phyloP scores from a whole-genome alignment of 2,888 invertebrate species.

The Protophormia terraenovae region DNA sequence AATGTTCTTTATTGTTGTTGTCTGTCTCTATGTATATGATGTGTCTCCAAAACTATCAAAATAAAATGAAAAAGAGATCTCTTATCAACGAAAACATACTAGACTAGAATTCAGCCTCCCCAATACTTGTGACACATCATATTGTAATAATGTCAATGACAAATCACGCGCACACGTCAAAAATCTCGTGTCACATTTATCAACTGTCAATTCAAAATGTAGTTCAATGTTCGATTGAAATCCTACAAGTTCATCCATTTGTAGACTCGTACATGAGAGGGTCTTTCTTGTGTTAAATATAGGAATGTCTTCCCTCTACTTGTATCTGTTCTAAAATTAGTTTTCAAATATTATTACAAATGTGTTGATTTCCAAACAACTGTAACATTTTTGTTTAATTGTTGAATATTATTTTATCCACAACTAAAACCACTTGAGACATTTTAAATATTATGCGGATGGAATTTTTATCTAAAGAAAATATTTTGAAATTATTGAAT shows the following conservation, averaged over 20 bases:
- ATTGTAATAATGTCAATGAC: slow-evolving; percentile 79
- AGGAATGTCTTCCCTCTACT: slow-evolving; percentile 2
- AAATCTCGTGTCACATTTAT: slow-evolving; percentile 79
- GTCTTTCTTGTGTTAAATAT: slow-evolving; percentile 16
- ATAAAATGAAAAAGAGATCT: slow-evolving; percentile 23
- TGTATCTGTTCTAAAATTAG: slow-evolving; percentile 76
- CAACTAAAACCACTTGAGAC: slow-evolving; percentile 61
- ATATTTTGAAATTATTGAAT: slow-evolving; percentile 5
- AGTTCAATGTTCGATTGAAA: slow-evolving; percentile 60
- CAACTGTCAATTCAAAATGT: slow-evolving; percentile 75
- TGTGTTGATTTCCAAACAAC: slow-evolving; percentile 78
- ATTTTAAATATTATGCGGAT: slow-evolving; percentile 41
- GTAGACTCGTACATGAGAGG: slow-evolving; percentile 33
- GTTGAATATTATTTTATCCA: slow-evolving; percentile 59
- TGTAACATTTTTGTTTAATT: slow-evolving; percentile 67
- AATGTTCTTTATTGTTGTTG: slow-evolving; percentile 27
- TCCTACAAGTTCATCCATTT: slow-evolving; percentile 63
- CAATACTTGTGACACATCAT: slow-evolving; percentile 58
- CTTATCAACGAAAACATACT: slow-evolving; percentile 41
- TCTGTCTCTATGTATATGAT: background rate
- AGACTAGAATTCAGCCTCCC: slow-evolving; percentile 3
- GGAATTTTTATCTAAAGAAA: slow-evolving; percentile 24
- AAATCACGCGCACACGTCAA: slow-evolving; percentile 80
- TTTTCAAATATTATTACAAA: slow-evolving; percentile 79
- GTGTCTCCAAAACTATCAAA: slow-evolving; percentile 43